phyloP scores from a whole-genome alignment of 1,140 invertebrate species.

The Colletes latitarsis region DNA sequence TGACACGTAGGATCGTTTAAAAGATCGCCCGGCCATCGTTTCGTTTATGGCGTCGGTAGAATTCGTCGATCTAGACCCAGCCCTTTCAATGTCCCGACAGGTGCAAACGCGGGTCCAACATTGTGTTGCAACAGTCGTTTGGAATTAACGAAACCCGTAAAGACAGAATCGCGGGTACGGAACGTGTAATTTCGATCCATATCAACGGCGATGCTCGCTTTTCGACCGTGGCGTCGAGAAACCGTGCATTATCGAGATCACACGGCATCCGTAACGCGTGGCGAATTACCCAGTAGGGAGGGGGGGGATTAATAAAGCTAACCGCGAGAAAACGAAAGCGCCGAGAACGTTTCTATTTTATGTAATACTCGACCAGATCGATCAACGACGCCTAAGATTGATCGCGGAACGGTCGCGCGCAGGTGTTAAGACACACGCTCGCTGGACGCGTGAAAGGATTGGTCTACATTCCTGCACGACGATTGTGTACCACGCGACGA shows the following conservation, averaged over 20 bases:
- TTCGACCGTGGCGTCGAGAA: neutral
- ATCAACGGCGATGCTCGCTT: neutral
- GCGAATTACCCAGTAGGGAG: neutral
- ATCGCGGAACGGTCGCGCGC: constrained; percentile 36
- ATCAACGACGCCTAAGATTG: constrained; percentile 38
- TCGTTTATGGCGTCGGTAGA: too few species aligned
- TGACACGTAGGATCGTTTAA: too few species aligned
- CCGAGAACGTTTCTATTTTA: constrained; percentile 44
- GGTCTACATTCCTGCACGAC: constrained; percentile 48
- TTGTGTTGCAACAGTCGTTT: neutral
- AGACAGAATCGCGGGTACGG: neutral
- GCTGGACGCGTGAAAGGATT: constrained; percentile 48
- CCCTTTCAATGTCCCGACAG: too few species aligned
- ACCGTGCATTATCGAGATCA: constrained; percentile 22
- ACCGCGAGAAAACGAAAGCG: constrained; percentile 30
- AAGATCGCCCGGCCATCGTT: too few species aligned
- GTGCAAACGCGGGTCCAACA: too few species aligned
- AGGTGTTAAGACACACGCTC: constrained; percentile 47
- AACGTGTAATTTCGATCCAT: constrained; percentile 13
- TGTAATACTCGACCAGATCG: constrained; percentile 40
- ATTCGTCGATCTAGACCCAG: too few species aligned
- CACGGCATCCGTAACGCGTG: neutral
- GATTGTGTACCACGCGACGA: constrained; percentile 25
- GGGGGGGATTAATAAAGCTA: constrained; percentile 29
- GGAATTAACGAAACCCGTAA: neutral